Percentiles rank a stretch among this genome's conserved stretches.
Evolutionary conservation across 2,797 vertebrate genomes (phyloP).

Genomic region (Tenualosa ilisha): DNA sequence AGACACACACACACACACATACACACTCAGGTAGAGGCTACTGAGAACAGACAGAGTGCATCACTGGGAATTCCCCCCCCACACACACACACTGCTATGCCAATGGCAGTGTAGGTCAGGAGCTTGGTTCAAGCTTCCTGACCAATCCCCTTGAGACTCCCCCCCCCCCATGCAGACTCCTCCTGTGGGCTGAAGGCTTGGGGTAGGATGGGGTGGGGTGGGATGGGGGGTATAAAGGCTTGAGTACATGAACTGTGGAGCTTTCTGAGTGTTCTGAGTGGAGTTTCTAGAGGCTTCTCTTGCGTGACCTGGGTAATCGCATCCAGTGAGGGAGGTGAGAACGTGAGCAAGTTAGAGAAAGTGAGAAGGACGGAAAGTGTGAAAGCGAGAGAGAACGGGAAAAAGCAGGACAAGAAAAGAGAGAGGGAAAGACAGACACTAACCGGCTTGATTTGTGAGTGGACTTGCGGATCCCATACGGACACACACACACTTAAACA

Average conservation of each 20-base stretch:
- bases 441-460: neutral
- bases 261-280: constrained; percentile 22
- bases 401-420: neutral
- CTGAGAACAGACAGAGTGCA: constrained; percentile 57
- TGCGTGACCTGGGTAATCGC: neutral
- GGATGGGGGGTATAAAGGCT: constrained; percentile 45
- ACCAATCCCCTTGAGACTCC: constrained; percentile 60
- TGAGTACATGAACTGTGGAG: constrained; percentile 43
- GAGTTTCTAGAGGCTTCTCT: constrained; percentile 16
- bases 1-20: neutral
- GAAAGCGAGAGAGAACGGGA: neutral
- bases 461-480: neutral
- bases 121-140: constrained; percentile 49
- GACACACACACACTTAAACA: neutral
- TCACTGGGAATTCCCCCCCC: constrained; percentile 61
- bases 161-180: constrained; percentile 61
- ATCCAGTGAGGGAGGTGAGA: neutral
- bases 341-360: neutral
- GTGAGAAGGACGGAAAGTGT: neutral
- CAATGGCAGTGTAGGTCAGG: constrained; percentile 48
- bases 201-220: neutral
- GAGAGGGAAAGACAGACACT: neutral
- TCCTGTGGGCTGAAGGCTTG: neutral
- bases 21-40: constrained; percentile 47
- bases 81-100: constrained; percentile 37